Evolutionary conservation across 2,113 vertebrate species (phyloP), one percentile per base, ranked within the genome.

Genomic region (Brienomyrus longianalis): DNA sequence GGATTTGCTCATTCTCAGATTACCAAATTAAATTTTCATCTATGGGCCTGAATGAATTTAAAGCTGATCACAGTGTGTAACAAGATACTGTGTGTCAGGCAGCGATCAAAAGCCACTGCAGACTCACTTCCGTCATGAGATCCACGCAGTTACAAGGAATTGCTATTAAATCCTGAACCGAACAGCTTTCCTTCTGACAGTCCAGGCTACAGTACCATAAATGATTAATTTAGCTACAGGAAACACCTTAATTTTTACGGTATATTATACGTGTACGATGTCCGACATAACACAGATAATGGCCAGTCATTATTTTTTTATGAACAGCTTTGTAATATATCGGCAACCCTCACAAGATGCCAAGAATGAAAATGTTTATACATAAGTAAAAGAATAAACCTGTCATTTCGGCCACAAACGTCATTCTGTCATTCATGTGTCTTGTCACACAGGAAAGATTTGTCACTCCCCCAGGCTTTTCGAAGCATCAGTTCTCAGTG

Each of bases 351-450:
- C 21, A 39, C 50, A 66, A 56, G 35, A 45, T 66, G 8, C 56
- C 56, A 54, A 62, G 47, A 43, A 47, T 66, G 39, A 45, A 23
- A 62, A 88, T 45, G 59, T 88, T 59, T 88, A 88, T 56, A 66
- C 56, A 39, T 45, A 88, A 88, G 87, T 88, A 45, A 45, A 66
- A 35, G 39, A 59, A 35, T 19, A 88, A 88, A 88, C 43, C 21
- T 23, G 56, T 88, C 56, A 88, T 45, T 88, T n/a, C 11, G 45
- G 35, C 43, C 5, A 5, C 35, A 88, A 31, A n/a, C 39, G 35
- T 88, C 56, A 45, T 88, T 45, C 87, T 66, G 87, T 88, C 87
- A 62, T 47, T 66, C 87, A 88, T 9, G 43, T 62, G 87, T 31
- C 54, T 23, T 45, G 54, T 88, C 10, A 23, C 27, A 50, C 51